These are phyloP conservation scores for Sebastes wilsoni DNA, from an alignment of 2,797 vertebrate genomes.

Conservation along the genomic window DNA sequence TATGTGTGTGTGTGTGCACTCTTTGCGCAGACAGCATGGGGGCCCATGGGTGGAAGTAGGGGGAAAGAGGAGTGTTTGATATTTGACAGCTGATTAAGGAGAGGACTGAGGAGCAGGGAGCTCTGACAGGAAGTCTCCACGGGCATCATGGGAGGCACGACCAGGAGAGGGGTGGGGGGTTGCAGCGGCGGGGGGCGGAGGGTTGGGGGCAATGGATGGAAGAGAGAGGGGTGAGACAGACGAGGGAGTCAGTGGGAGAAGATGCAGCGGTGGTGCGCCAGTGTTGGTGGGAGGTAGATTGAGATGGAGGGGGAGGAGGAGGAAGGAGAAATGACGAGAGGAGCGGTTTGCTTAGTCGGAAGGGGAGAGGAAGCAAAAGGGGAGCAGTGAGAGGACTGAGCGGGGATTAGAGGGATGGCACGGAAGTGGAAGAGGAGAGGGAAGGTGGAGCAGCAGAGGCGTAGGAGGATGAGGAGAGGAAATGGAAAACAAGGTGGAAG, in stretches of 20 bases:
- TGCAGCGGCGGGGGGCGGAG: neutral
- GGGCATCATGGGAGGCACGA: slow-evolving; percentile 63
- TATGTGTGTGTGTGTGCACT: neutral
- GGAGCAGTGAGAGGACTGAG: neutral
- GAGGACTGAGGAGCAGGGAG: slow-evolving; percentile 76
- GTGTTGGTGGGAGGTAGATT: slow-evolving; percentile 22
- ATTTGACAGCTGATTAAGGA: slow-evolving; percentile 86
- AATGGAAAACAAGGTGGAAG: slow-evolving; percentile 63
- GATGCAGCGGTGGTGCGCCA: slow-evolving; percentile 3
- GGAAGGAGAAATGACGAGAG: slow-evolving; percentile 3
- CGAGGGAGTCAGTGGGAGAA: slow-evolving; percentile 2
- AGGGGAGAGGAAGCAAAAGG: slow-evolving; percentile 21
- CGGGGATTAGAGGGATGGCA: neutral
- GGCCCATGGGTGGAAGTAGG: slow-evolving; percentile 22
- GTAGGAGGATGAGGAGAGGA: slow-evolving; percentile 35
- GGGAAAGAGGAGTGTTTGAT: slow-evolving; percentile 74
- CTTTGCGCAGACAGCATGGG: slow-evolving; percentile 15
- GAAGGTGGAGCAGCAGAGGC: slow-evolving; percentile 11
- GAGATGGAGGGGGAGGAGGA: slow-evolving; percentile 15
- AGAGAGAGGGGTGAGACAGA: slow-evolving; percentile 20
- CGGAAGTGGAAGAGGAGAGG: neutral
- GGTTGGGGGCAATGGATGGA: neutral
- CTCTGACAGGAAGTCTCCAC: slow-evolving; percentile 79
- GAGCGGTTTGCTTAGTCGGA: neutral
- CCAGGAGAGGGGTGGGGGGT: slow-evolving; percentile 16